These are phyloP conservation scores for Cladorhizidae sp. DNA, from an alignment of 37 sponge, comb jelly and placozoan species.

Conservation along the genomic window DNA sequence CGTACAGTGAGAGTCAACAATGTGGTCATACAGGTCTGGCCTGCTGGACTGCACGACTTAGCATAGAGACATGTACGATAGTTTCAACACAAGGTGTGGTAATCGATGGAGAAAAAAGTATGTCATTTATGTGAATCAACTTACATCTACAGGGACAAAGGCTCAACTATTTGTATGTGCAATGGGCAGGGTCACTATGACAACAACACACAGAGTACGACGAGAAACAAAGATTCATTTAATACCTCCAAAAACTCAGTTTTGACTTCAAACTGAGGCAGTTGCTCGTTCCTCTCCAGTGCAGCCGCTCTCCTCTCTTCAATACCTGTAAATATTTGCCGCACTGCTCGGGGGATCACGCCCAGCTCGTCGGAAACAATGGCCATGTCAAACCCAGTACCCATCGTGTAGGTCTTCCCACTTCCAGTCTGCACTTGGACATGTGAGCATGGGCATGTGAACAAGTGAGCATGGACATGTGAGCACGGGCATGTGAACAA, in stretches of 20 bases:
- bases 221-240: too few relatives aligned
- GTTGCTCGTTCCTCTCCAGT: conserved; percentile 22
- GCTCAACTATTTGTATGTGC: not conserved
- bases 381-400: conserved; percentile 89
- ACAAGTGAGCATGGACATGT: too few relatives aligned
- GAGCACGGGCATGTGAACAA: too few relatives aligned
- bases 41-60: too few relatives aligned
- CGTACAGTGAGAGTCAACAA: too few relatives aligned
- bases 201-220: too few relatives aligned
- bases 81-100: too few relatives aligned
- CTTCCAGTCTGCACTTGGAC: conserved; percentile 90
- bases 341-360: conserved; percentile 93
- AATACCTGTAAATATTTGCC: conserved; percentile 80
- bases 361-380: conserved; percentile 75
- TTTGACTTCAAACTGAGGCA: conserved; percentile 78
- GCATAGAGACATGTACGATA: too few relatives aligned
- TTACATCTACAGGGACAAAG: too few relatives aligned
- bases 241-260: conserved; percentile 88
- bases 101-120: too few relatives aligned
- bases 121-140: too few relatives aligned
- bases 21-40: too few relatives aligned
- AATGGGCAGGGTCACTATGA: not conserved
- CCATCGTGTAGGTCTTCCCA: conserved; percentile 99
- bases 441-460: not conserved
- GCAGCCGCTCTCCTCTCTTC: conserved; percentile 46